A percentile compares a stretch with the other conserved stretches of the same genome.
Evolutionary conservation across 2,113 vertebrate species (phyloP).

Genomic region (Coptodon bakossiorum): DNA sequence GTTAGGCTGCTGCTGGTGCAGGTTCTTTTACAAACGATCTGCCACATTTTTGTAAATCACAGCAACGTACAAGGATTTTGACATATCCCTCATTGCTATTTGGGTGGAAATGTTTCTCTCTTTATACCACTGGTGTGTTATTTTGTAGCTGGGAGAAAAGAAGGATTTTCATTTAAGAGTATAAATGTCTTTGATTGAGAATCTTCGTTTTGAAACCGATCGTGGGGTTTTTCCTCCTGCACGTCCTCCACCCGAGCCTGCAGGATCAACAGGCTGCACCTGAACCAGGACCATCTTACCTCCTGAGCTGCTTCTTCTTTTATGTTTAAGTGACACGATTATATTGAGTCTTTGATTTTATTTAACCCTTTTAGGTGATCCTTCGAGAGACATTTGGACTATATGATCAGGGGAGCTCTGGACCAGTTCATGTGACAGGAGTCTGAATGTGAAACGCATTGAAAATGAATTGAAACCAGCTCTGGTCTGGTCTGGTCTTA

Average conservation of each 20-base stretch:
- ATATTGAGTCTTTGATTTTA: slow-evolving; percentile 10
- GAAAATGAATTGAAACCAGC: not conserved
- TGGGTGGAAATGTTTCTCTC: not conserved
- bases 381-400: not conserved
- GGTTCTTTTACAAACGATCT: not conserved
- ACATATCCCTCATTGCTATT: slow-evolving; percentile 16
- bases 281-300: not conserved
- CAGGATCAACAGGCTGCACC: not conserved
- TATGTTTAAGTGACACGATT: not conserved
- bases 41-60: slow-evolving; percentile 33
- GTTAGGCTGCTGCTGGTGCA: not conserved
- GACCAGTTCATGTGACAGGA: not conserved
- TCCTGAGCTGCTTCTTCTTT: not conserved
- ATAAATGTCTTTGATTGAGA: not conserved
- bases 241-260: not conserved
- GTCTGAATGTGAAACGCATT: not conserved
- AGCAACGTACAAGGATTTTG: slow-evolving; percentile 13
- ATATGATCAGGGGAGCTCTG: not conserved
- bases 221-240: not conserved
- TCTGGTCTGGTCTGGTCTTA: not conserved
- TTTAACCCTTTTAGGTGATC: slow-evolving; percentile 16
- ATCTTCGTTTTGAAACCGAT: not conserved
- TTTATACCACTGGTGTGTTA: not conserved
- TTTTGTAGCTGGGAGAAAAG: not conserved
- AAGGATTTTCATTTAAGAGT: not conserved